Evolutionary conservation across 2,888 invertebrate species (phyloP), one percentile per base, ranked within the genome.

Genomic region (Eupithecia exiguata): DNA sequence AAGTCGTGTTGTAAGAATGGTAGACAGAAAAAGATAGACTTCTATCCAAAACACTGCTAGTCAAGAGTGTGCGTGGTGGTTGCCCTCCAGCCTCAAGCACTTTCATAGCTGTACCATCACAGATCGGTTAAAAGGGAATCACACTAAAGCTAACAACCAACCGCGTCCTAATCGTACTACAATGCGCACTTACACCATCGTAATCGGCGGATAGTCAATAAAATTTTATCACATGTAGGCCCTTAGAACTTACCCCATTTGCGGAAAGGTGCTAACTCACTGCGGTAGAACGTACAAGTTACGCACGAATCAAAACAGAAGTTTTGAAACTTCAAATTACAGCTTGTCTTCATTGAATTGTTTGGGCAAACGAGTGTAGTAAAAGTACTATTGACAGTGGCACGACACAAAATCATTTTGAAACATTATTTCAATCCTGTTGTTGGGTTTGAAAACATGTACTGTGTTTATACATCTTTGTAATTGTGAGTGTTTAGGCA

Each of bases 151-250:
- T 36, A 65, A 65, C 36, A 36, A 69, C 68, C 18, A 10, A 62
- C 69, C 65, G 35, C 40, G 43, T 21, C 62, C 66, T 73, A 73
- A 73, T 73, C 58, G 61, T 21, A 35, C 35, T 61, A 61, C 69
- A 69, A 73, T 67, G 66, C 66, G 43, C 69, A 72, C 69, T 69
- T 66, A 18, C 38, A 53, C 68, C 65, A 65, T 53, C 69, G 58
- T 69, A 66, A 73, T 66, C 66, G 58, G 58, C 35, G 68, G 63
- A 40, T 63, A 40, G 69, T 9, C 66, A 46, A 36, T 73, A 67
- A 69, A 69, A 46, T 73, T 73, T 73, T 73, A 73, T 73, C 21
- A 43, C 66, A 25, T 66, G 66, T 66, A 66, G 40, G 40, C 66
- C 66, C 25, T 40, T 66, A 66, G 66, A 66, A 66, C 66, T 66